Evolutionary conservation across 2,797 vertebrate species (phyloP).

Genomic region (Malurus leucopterus): DNA sequence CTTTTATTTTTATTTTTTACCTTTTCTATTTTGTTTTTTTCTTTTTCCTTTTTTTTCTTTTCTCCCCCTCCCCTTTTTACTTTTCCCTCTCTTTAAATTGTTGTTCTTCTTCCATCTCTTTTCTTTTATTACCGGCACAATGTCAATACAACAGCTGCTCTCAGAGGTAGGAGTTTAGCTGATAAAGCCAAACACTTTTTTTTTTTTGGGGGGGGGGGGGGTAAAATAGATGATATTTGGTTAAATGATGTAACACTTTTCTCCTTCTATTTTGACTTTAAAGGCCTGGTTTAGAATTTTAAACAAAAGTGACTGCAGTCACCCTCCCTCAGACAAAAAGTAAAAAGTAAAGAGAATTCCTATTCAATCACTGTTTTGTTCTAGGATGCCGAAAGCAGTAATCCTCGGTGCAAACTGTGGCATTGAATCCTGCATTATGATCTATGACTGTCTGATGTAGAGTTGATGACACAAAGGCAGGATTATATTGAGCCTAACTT

Average conservation of each 20-base stretch:
- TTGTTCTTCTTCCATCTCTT: neutral
- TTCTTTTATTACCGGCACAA: neutral
- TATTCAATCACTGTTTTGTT: neutral
- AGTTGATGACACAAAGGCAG: neutral
- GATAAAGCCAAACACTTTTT: neutral
- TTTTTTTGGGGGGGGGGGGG: accelerated
- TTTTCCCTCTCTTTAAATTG: neutral
- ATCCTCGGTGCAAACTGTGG: neutral
- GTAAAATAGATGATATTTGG: neutral
- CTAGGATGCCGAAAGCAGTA: neutral
- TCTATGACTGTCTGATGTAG: neutral
- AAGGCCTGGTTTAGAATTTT: neutral
- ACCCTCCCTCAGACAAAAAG: neutral
- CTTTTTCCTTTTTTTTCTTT: accelerated
- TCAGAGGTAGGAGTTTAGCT: neutral
- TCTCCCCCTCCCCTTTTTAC: accelerated
- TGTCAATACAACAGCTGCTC: neutral
- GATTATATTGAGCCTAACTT: slow-evolving; percentile 25
- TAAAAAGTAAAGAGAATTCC: slow-evolving; percentile 1
- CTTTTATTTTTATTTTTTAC: too few relatives aligned
- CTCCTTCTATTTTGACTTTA: neutral
- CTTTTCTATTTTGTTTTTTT: neutral
- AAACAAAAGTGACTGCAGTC: neutral
- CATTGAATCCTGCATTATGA: neutral
- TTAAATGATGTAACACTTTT: neutral